Evolutionary conservation across 2,888 invertebrate species (phyloP).

Genomic region (Petrolisthes manimaculis): DNA sequence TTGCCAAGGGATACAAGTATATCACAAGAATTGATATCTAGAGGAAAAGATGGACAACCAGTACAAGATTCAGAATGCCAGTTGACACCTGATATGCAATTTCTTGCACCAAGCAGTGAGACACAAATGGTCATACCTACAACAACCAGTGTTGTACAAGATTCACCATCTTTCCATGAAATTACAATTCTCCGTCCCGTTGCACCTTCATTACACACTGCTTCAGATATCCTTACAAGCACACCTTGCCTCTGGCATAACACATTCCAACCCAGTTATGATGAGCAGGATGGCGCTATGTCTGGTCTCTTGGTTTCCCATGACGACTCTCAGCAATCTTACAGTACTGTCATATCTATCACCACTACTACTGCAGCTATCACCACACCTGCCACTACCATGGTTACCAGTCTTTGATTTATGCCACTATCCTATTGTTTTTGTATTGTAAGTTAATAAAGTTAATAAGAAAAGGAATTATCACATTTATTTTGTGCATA

Average conservation of each 20-base stretch:
- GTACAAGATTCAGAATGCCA: background rate
- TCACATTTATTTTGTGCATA: too few relatives aligned
- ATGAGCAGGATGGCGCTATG: background rate
- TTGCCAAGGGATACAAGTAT: too few relatives aligned
- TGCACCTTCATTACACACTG: background rate
- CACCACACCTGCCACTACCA: background rate
- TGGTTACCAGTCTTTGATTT: too few relatives aligned
- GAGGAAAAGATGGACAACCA: background rate
- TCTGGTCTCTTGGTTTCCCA: background rate
- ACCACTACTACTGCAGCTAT: background rate
- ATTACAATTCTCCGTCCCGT: background rate
- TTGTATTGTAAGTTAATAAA: too few relatives aligned
- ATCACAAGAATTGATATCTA: background rate
- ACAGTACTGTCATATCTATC: background rate
- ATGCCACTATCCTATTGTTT: too few relatives aligned
- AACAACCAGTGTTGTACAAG: background rate
- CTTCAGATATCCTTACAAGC: background rate
- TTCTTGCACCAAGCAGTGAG: background rate
- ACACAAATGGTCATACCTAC: background rate
- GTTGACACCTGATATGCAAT: background rate
- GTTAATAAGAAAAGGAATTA: too few relatives aligned
- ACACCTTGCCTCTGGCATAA: background rate
- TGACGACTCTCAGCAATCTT: background rate
- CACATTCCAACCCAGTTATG: slow-evolving; percentile 2
- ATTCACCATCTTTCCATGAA: background rate